A percentile compares a stretch with the other conserved stretches of the same genome.
Evolutionary conservation across 2,113 vertebrate species (phyloP).

Genomic region (Nerophis ophidion): DNA sequence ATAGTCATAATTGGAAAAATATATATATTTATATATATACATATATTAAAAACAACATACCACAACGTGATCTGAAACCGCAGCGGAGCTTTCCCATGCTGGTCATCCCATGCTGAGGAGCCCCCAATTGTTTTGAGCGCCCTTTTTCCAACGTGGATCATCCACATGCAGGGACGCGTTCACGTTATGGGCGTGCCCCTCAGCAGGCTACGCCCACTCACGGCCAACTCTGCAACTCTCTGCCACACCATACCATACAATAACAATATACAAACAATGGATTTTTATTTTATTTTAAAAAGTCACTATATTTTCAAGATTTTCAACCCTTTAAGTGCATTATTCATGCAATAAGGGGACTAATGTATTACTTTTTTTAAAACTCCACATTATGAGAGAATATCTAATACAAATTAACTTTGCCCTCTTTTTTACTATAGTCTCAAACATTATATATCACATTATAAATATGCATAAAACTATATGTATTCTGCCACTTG

Average conservation of each 20-base stretch:
- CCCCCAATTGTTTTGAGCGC: conserved; percentile 55
- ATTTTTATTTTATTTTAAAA: conserved; percentile 1
- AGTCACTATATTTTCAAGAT: too few relatives aligned
- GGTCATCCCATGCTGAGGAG: conserved; percentile 9
- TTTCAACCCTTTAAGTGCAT: background rate
- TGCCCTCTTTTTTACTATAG: too few relatives aligned
- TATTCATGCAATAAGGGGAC: background rate
- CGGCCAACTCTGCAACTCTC: background rate
- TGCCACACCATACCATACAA: background rate
- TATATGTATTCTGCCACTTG: too few relatives aligned
- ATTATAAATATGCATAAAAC: too few relatives aligned
- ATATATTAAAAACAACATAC: background rate
- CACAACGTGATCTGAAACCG: background rate
- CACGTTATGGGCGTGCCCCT: conserved; percentile 52
- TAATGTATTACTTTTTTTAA: too few relatives aligned
- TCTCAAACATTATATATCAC: too few relatives aligned
- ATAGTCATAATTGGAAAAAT: too few relatives aligned
- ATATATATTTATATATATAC: background rate
- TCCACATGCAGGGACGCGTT: conserved; percentile 29
- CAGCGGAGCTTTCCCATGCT: conserved; percentile 1
- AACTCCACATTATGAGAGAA: too few relatives aligned
- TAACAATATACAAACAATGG: background rate
- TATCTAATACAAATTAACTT: too few relatives aligned
- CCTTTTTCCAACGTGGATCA: conserved; percentile 36
- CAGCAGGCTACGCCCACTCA: conserved; percentile 38